These are phyloP conservation scores for Cassiopea xamachana DNA, from an alignment of 30 jellyfish, hydroid and myxozoan genomes.

Conservation along the genomic window DNA sequence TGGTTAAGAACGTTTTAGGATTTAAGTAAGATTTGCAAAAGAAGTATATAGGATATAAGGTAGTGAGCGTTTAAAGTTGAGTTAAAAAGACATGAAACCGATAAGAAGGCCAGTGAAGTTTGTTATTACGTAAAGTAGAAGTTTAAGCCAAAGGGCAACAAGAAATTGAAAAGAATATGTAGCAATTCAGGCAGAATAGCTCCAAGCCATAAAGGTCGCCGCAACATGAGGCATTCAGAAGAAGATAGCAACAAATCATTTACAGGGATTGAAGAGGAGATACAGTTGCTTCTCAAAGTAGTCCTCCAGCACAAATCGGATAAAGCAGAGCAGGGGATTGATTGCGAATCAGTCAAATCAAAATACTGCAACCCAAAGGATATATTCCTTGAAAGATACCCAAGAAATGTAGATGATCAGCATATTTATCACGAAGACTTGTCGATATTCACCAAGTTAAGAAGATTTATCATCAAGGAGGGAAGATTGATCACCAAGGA, in stretches of 20 bases:
- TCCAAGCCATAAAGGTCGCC: not conserved
- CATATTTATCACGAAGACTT: constrained; percentile 7
- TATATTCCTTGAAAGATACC: constrained; percentile 42
- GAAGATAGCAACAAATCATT: constrained; percentile 29
- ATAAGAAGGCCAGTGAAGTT: too few relatives aligned
- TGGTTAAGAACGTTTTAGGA: too few relatives aligned
- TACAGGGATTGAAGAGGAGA: constrained; percentile 49
- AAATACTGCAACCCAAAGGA: constrained; percentile 25
- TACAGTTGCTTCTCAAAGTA: constrained; percentile 41
- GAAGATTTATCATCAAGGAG: too few relatives aligned
- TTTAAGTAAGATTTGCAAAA: too few relatives aligned
- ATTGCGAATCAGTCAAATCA: constrained; percentile 47
- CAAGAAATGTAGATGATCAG: constrained; percentile 6
- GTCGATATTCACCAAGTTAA: not conserved
- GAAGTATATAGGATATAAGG: too few relatives aligned
- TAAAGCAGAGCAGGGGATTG: constrained; percentile 53
- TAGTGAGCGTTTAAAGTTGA: too few relatives aligned
- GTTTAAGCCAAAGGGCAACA: too few relatives aligned
- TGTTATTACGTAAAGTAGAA: too few relatives aligned
- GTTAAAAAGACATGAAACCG: too few relatives aligned
- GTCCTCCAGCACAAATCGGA: constrained; percentile 37
- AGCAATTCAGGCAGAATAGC: not conserved
- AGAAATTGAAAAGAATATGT: too few relatives aligned
- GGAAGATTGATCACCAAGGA: too few relatives aligned
- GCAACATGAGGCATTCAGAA: constrained; percentile 9